Evolutionary conservation across 2,113 vertebrate species (phyloP), one percentile per base, ranked within the genome.

Genomic region (Abramis brama): DNA sequence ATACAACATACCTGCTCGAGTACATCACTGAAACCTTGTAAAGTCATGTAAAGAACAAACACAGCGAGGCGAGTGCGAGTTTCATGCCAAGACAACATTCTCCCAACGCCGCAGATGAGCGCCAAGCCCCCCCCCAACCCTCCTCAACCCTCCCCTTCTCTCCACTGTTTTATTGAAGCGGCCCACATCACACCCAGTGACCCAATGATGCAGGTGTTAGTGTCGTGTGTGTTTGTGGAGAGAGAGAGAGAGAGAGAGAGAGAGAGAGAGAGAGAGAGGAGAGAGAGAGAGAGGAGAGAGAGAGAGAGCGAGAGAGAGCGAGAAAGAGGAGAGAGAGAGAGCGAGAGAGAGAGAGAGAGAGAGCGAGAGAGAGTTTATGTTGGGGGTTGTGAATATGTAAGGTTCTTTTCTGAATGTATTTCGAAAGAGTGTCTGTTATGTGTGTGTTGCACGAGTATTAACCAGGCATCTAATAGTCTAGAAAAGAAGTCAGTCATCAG

Each of bases 1-100:
- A 45, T 86, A 15, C 45, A 52, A 77, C 87, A 86, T 86, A 86
- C 83, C 85, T 86, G 79, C 19, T 81, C 21, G 55, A 84, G 74
- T 62, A 59, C 86, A 76, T 88, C 86, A 86, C 79, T 43, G 76
- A 85, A 88, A 84, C 62, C 79, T 86, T 70, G 33, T 87, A 89
- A 89, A 86, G 60, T 64, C 76, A 57, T 79, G 70, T 73, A 83
- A 84, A 83, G 82, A 87, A 84, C 85, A 86, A 88, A 89, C 73
- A 86, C 59, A 79, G 78, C 25, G 17, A 27, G 71, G 43, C 62
- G 21, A 84, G 60, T 45, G 21, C 17, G 27, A 36, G 36, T 36
- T 59, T 36, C 75, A 39, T 90, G 90, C 89, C 90, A 91, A 85
- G 57, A 70, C 71, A 82, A 66, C 80, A 79, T 86, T 87, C 84